These are phyloP conservation scores for Pipra filicauda DNA, from an alignment of 2,113 vertebrate genomes.

Conservation along the genomic window DNA sequence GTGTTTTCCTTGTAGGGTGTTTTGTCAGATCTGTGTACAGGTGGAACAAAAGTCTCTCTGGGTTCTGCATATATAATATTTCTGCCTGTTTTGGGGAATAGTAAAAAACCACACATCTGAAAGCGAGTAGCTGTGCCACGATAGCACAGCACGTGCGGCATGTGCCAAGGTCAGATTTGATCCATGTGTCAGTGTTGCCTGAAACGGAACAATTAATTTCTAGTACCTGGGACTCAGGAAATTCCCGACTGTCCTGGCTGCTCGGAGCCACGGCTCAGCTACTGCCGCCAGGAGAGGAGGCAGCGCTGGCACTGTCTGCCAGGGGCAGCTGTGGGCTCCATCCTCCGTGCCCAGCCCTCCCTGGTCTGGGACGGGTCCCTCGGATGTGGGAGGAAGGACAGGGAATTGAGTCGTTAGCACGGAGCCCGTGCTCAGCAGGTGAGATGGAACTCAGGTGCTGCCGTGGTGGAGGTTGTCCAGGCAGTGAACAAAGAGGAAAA, in stretches of 20 bases:
- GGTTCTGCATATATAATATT: not conserved
- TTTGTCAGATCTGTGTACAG: not conserved
- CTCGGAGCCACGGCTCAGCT: not conserved
- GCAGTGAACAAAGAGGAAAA: not conserved
- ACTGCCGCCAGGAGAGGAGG: not conserved
- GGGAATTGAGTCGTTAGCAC: not conserved
- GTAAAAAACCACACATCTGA: not conserved
- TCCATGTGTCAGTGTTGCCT: fast-evolving
- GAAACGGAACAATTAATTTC: not conserved
- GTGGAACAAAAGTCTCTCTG: not conserved
- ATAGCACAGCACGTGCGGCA: fast-evolving
- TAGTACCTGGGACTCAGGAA: not conserved
- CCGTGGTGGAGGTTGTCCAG: not conserved
- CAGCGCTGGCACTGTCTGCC: not conserved
- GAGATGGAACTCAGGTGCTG: not conserved
- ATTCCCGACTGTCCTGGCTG: not conserved
- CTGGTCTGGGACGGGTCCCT: not conserved
- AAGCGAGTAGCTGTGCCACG: not conserved
- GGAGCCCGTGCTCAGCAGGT: not conserved
- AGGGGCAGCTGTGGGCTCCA: not conserved
- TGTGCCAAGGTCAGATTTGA: not conserved
- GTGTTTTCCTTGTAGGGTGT: not conserved
- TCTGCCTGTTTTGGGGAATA: not conserved
- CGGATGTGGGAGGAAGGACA: not conserved
- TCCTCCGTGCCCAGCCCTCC: not conserved